Percentiles rank a stretch among this genome's conserved stretches.
phyloP scores from a whole-genome alignment of 2,113 vertebrate genomes.

The Mobula birostris region DNA sequence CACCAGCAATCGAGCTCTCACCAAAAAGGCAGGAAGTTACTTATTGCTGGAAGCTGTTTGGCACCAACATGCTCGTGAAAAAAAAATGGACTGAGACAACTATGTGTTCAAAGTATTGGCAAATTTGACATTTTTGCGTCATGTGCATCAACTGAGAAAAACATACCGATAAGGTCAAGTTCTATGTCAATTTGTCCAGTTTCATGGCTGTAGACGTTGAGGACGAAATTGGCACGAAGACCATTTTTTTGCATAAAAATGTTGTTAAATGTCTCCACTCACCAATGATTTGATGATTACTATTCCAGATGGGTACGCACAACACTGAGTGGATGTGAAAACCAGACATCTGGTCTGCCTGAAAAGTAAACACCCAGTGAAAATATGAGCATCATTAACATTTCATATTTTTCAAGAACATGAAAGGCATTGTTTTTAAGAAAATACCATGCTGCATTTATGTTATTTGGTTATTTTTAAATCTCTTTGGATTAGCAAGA shows the following conservation, averaged over 20 bases:
- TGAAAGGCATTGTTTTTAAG: not conserved
- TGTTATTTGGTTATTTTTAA: not conserved
- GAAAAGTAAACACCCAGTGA: conserved; percentile 35
- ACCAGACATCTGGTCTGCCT: conserved; percentile 66
- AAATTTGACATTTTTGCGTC: not conserved
- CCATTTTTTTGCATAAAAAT: not conserved
- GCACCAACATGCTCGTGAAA: not conserved
- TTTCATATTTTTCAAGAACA: conserved; percentile 17
- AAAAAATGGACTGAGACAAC: not conserved
- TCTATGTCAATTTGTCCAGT: not conserved
- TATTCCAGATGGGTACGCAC: conserved; percentile 70
- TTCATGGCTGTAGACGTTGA: not conserved
- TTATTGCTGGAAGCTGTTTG: not conserved
- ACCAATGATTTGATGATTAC: conserved; percentile 71
- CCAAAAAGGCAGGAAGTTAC: not conserved
- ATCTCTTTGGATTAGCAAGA: not conserved
- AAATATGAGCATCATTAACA: conserved; percentile 21
- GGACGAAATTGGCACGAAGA: not conserved
- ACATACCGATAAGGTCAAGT: not conserved
- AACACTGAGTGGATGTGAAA: conserved; percentile 67
- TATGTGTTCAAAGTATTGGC: not conserved
- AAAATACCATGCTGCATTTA: not conserved
- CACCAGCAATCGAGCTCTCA: too few relatives aligned
- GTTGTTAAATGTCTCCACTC: conserved; percentile 40
- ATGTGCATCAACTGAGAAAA: not conserved